Evolutionary conservation across 2,113 vertebrate genomes (phyloP), one percentile per base, ranked within the genome.

Genomic region (Thunnus thynnus): DNA sequence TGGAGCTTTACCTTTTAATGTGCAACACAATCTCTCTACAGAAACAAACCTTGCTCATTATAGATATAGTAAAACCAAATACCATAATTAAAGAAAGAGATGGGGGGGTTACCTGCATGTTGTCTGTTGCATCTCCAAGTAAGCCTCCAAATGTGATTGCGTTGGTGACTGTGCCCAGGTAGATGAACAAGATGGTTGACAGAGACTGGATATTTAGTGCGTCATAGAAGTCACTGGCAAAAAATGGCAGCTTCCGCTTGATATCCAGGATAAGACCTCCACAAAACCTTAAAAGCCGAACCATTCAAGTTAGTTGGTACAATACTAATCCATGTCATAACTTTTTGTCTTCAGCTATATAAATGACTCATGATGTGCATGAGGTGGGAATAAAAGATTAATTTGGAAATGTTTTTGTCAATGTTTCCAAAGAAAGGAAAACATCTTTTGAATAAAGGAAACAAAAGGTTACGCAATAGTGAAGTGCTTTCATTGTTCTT

Each of bases 61-160:
- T 41, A 9, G 36, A 41, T 41, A 41, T 9, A 41, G 9, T 9
- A 41, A 7, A 41, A 41, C 7, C 2, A 9, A 41, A 41, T 41
- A 8, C 14, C 11, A 27, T 3, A 6, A 25, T 2, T 30, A 41
- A 22, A 47, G 6, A 13, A 25, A 8, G 36, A 1, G 8, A 9
- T 7, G 1, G 16, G 30, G 4, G 12, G 17, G 90, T 89, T 73
- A 99, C 98, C 97, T 99, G 98, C 98, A 99, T 99, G 94, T 97
- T 99, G 1, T 99, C 97, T 0, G 98, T 99, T 12, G 98, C 98
- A 9, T 99, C 98, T 18, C 98, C 98, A 1, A 99, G 96, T 70
- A 99, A 91, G 0, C 98, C 98, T 80, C 98, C 98, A 13, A 99
- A 99, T 2, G 98, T 99, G 96, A 99, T 99, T 2, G 98, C 98